Conservation (phyloP, 2,888 invertebrate species). For the Sesamia inferens region DNA sequence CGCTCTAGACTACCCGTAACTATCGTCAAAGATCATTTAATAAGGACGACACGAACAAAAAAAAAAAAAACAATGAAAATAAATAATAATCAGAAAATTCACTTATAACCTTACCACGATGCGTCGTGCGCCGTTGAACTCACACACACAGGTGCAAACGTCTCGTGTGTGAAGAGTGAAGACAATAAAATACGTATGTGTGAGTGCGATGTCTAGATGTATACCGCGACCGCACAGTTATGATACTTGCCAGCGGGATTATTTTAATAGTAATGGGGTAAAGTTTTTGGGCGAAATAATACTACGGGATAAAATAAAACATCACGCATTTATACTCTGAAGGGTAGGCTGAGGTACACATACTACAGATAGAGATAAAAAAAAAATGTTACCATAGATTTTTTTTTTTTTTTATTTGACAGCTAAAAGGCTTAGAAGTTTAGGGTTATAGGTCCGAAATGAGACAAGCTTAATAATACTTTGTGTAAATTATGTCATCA, state of each 20-base stretch:
- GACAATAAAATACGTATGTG: conserved; percentile 75
- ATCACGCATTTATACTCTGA: background rate
- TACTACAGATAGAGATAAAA: background rate
- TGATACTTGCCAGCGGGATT: conserved; percentile 66
- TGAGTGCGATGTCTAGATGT: conserved; percentile 72
- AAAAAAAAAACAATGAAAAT: conserved; percentile 18
- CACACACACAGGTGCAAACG: conserved; percentile 71
- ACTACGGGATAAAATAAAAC: conserved; percentile 12
- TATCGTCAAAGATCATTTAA: background rate
- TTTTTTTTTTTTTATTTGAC: background rate
- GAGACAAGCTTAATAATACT: no score
- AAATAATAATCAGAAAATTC: conserved; percentile 68
- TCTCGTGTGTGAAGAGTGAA: conserved; percentile 72
- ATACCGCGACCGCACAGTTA: conserved; percentile 65
- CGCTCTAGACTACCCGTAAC: no score
- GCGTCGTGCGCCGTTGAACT: conserved; percentile 76
- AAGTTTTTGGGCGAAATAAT: conserved; percentile 42
- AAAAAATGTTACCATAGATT: no score
- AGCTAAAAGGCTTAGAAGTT: no score
- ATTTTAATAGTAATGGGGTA: conserved; percentile 44
- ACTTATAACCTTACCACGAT: conserved; percentile 71
- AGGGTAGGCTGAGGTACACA: background rate
- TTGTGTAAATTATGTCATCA: no score
- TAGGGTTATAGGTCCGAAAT: no score
- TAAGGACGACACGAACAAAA: background rate